Percentiles rank a stretch among this genome's conserved stretches.
These are phyloP conservation scores for Drosophila ficusphila DNA, from an alignment of 1,140 invertebrate species.

Conservation along the genomic window DNA sequence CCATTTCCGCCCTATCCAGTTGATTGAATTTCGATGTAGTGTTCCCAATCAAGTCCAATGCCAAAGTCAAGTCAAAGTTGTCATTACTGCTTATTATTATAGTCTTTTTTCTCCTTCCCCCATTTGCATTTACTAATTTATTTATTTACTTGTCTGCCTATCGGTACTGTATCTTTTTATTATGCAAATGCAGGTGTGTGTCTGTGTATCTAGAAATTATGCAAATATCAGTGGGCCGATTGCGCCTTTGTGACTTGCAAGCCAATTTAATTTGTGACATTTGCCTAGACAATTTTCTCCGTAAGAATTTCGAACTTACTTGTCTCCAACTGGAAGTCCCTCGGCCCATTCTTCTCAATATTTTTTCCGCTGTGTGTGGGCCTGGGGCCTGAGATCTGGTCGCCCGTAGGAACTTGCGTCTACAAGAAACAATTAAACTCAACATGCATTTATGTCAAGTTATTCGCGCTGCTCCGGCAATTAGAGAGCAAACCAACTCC, in stretches of 20 bases:
- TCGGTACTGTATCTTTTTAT: constrained; percentile 51
- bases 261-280: constrained; percentile 76
- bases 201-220: constrained; percentile 70
- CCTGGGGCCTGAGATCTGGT: constrained; percentile 1
- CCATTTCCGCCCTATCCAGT: neutral
- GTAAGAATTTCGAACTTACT: constrained; percentile 13
- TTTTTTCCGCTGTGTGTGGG: constrained; percentile 51
- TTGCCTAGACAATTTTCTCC: constrained; percentile 64
- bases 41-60: constrained; percentile 45
- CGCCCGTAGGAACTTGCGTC: constrained; percentile 66
- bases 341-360: neutral
- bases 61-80: constrained; percentile 62
- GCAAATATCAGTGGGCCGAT: constrained; percentile 68
- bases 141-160: constrained; percentile 60
- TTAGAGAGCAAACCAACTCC: constrained; percentile 52
- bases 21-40: constrained; percentile 68
- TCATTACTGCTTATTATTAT: constrained; percentile 58
- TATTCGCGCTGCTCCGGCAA: constrained; percentile 74
- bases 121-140: constrained; percentile 54
- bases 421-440: constrained; percentile 78
- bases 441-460: constrained; percentile 81
- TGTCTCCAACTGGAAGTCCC: neutral
- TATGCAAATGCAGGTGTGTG: constrained; percentile 44
- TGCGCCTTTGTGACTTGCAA: constrained; percentile 54
- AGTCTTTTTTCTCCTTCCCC: neutral